Percentiles rank a stretch among this genome's conserved stretches.
Evolutionary conservation across 2,797 vertebrate species (phyloP).

Genomic region (Staurois parvus): DNA sequence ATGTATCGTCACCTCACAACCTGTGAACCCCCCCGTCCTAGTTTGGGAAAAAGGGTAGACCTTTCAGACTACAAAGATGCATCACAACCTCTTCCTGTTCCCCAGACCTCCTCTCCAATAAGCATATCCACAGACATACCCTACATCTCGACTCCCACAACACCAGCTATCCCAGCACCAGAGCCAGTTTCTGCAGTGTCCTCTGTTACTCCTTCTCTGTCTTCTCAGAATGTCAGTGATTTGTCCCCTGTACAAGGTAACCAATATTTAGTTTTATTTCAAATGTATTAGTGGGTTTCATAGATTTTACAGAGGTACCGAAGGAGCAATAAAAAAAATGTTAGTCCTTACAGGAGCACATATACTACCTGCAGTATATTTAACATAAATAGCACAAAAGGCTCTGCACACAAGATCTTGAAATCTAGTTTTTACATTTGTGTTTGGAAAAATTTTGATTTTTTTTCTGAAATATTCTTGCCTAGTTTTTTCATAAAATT

Average conservation of each 20-base stretch:
- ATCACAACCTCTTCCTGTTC: conserved; percentile 69
- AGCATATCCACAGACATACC: conserved; percentile 77
- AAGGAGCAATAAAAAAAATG: too few species aligned
- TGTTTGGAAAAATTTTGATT: too few species aligned
- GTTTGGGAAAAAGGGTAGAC: conserved; percentile 90
- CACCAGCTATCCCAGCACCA: conserved; percentile 65
- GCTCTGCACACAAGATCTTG: too few species aligned
- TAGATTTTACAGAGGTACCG: too few species aligned
- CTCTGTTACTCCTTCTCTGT: conserved; percentile 71
- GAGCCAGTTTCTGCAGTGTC: conserved; percentile 71
- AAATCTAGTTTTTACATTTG: too few species aligned
- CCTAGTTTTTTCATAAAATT: too few species aligned
- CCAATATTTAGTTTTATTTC: too few species aligned
- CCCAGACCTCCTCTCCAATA: conserved; percentile 67
- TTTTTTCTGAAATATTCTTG: too few species aligned
- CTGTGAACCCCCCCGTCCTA: conserved; percentile 88
- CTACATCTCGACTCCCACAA: conserved; percentile 63
- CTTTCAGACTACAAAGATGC: conserved; percentile 89
- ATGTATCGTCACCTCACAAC: conserved; percentile 93
- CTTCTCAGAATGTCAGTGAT: conserved; percentile 79
- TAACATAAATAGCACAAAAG: too few species aligned
- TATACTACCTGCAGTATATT: too few species aligned
- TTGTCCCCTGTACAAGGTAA: conserved; percentile 75
- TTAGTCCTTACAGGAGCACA: too few species aligned
- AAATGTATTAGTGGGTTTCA: too few species aligned